phyloP scores from a whole-genome alignment of 2,113 vertebrate species.

The Periophthalmodon schlosseri region DNA sequence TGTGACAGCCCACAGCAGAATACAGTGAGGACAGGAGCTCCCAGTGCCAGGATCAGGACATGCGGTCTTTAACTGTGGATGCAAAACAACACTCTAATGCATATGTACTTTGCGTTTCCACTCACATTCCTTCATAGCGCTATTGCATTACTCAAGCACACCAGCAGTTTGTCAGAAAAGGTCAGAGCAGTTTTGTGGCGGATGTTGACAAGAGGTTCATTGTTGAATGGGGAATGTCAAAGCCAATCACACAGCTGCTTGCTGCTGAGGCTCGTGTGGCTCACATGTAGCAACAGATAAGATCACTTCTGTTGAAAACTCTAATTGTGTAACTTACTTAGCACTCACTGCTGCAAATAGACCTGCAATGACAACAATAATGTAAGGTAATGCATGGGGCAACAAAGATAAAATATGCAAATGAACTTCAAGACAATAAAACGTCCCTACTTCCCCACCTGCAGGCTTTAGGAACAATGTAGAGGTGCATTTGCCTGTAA shows the following conservation, averaged over 20 bases:
- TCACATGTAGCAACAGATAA: conserved; percentile 63
- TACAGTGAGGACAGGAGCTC: conserved; percentile 29
- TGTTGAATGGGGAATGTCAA: conserved; percentile 53
- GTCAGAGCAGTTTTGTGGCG: conserved; percentile 44
- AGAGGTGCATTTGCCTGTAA: neutral
- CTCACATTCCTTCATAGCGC: conserved; percentile 8
- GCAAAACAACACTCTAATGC: neutral
- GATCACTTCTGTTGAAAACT: conserved; percentile 53
- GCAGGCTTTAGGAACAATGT: neutral
- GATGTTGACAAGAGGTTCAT: conserved; percentile 61
- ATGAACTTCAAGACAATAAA: neutral
- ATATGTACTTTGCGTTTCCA: neutral
- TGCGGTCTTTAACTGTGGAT: conserved; percentile 23
- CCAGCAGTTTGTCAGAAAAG: conserved; percentile 47
- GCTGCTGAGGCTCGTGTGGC: conserved; percentile 37
- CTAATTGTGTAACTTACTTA: conserved; percentile 62
- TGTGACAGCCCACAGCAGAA: conserved; percentile 64
- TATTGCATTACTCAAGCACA: conserved; percentile 19
- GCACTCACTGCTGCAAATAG: conserved; percentile 24
- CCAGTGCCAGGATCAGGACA: conserved; percentile 37
- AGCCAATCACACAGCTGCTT: conserved; percentile 62
- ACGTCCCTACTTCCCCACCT: neutral
- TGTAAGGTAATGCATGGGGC: conserved; percentile 2
- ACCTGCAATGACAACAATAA: conserved; percentile 14
- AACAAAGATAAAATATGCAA: neutral